Conservation (phyloP, 2,113 vertebrate species). For the Azemiops feae region DNA sequence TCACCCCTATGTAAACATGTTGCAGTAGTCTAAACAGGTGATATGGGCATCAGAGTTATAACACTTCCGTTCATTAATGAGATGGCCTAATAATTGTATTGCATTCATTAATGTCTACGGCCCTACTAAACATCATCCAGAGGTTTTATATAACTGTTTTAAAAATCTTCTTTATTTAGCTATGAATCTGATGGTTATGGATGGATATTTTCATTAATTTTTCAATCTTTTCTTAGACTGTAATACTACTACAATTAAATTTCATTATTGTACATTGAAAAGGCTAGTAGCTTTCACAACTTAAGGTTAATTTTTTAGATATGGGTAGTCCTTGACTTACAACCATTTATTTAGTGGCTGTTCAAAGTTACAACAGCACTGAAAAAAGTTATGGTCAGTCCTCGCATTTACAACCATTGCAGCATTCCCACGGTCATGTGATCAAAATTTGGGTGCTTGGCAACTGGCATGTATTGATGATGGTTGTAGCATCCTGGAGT, state of each 20-base stretch:
- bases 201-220: neutral
- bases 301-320: neutral
- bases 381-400: neutral
- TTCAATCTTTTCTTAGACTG: neutral
- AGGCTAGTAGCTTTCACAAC: neutral
- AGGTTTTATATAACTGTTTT: neutral
- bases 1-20: neutral
- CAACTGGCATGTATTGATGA: neutral
- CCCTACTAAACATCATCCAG: neutral
- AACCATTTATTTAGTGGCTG: neutral
- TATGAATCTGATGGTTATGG: neutral
- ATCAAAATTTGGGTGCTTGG: neutral
- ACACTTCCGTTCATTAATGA: neutral
- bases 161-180: neutral
- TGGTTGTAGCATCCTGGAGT: neutral
- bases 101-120: neutral
- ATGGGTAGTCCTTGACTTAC: neutral
- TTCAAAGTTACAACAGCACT: neutral
- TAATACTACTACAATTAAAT: neutral
- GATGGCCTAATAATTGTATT: neutral
- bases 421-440: neutral
- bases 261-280: neutral
- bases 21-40: neutral
- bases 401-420: neutral
- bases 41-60: neutral